Evolutionary conservation across 2,888 invertebrate species (phyloP), one percentile per base, ranked within the genome.

Genomic region (Eristalis pertinax): DNA sequence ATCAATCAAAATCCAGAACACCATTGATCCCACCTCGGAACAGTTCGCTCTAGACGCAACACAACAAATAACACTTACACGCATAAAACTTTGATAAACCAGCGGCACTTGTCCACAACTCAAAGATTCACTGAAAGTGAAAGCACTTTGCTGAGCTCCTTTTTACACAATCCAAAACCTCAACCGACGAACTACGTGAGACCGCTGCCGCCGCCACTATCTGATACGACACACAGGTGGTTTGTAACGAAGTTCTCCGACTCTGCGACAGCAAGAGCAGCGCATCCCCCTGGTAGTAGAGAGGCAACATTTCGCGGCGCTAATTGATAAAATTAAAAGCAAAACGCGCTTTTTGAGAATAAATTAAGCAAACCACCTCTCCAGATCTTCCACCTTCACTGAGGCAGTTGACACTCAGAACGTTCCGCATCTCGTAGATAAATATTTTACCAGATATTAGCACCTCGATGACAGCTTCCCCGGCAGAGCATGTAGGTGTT

Each of bases 1-100:
- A 26, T 68, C 15, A 29, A 68, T 68, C 26, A 76, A 68, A 32
- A 62, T 76, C 76, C 76, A 76, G 60, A 76, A 76, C 29, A 29
- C 4, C 67, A 68, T 68, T 19, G 1, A 5, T 11, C 38, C 38
- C 8, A 38, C 8, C 2, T 38, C 10, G 8, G 11, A 38, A 29
- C n/a, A 11, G 29, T 10, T 26, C 67, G n/a, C 41, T 15, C 60
- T 10, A 8, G 0, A 32, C 15, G 60, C 26, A n/a, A 50, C 13
- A 62, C 58, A 19, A 29, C 41, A 13, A n/a, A 26, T 1, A 60
- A 43, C 78, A 72, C 70, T 58, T 70, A 70, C 70, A 64, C 64
- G 24, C 24, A 58, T 56, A 38, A 63, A 64, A 50, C 29, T 41
- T 13, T 24, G 24, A 26, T 60, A 13, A 15, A 50, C 8, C 50